These are phyloP conservation scores for Lasioglossum zephyrum DNA, from an alignment of 2,888 invertebrate species.

Conservation along the genomic window DNA sequence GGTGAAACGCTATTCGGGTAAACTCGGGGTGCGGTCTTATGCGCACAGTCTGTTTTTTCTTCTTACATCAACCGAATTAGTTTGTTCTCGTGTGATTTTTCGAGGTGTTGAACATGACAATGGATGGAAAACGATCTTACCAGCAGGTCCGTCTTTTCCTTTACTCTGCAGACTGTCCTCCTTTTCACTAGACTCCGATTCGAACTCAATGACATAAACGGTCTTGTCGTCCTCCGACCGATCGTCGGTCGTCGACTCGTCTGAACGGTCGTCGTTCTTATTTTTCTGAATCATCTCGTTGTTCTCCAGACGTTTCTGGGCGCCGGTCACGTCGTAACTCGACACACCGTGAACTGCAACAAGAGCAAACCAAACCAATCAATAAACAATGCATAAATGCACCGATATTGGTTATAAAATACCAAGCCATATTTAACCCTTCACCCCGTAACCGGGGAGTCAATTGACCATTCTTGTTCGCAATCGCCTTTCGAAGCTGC, in stretches of 20 bases:
- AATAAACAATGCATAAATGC: constrained; percentile 3
- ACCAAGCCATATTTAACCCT: neutral
- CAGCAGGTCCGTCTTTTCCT: constrained; percentile 70
- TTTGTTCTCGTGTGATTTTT: neutral
- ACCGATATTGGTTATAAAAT: neutral
- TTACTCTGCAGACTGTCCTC: constrained; percentile 70
- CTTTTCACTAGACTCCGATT: constrained; percentile 76
- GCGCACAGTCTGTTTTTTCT: too few species aligned
- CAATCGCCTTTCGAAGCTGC: neutral
- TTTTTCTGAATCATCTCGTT: constrained; percentile 68
- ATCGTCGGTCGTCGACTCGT: constrained; percentile 57
- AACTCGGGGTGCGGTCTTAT: too few species aligned
- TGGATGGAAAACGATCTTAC: constrained; percentile 57
- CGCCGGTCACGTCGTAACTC: constrained; percentile 69
- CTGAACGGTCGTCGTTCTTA: constrained; percentile 61
- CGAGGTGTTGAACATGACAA: neutral
- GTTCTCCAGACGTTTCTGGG: constrained; percentile 63
- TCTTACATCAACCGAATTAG: neutral
- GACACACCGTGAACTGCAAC: constrained; percentile 69
- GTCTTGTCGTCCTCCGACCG: constrained; percentile 65
- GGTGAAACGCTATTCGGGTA: too few species aligned
- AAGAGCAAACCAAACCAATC: neutral
- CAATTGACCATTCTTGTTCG: neutral
- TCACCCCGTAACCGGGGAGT: neutral
- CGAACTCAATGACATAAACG: constrained; percentile 78